Evolutionary conservation across 2,797 vertebrate genomes (phyloP), one percentile per base, ranked within the genome.

Genomic region (Harpagifer antarcticus): DNA sequence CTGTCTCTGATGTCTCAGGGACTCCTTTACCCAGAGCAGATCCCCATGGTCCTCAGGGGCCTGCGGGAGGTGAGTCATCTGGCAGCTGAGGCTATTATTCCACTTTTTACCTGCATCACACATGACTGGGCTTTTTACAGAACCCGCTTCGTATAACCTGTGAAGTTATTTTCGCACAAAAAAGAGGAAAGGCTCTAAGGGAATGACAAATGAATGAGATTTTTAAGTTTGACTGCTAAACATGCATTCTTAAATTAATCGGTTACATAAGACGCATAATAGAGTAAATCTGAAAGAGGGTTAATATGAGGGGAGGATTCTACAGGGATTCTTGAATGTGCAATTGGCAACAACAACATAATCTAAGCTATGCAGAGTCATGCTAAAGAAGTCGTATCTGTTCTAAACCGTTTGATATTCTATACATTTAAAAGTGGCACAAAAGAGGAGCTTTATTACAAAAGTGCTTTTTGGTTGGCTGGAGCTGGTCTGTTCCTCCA

Each of bases 1-100:
- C 94, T 99, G 82, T 98, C 96, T 4, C 93, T 99, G 84, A 98
- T 99, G 97, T 98, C 98, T 94, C 98, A 99, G 95, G 98, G 97
- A 76, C 95, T 99, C 89, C 95, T 99, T 66, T 98, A 97, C 94
- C 90, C 96, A 55, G 96, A 98, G 72, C 97, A 99, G 95, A 98
- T 99, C 92, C 96, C 97, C 85, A 95, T 96, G 96, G 97, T 99
- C 82, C 96, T 99, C 86, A 85, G 89, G 85, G 94, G 96, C 81
- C 95, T 99, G 89, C 95, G 96, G 91, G 95, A 97, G 96, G 98
- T 97, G 84, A 94, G 95, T 84, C 73, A 63, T 74, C 72, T 53
- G 27, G 11, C 50, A 11, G 52, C 43, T 48, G 43, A 40, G 15
- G 48, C 62, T 65, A 55, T 43, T 31, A 11, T 60, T 68, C 57